Percentiles rank a stretch among this genome's conserved stretches.
Conservation (phyloP, 2,888 invertebrate genomes). For the Apodemia hepburni region DNA sequence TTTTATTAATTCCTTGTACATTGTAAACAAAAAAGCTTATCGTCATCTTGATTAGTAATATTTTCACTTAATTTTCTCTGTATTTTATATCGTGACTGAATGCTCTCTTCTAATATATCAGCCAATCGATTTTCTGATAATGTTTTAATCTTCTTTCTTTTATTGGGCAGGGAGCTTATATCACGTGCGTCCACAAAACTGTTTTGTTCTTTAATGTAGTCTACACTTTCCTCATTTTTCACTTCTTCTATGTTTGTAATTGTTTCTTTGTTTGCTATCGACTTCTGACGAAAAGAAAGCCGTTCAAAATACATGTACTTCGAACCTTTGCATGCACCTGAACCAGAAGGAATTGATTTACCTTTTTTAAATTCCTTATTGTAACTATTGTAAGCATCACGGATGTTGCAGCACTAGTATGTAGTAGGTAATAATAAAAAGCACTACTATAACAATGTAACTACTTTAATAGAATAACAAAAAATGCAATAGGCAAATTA, state of each 20-base stretch:
- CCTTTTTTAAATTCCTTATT: conserved; percentile 34
- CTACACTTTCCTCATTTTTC: conserved; percentile 34
- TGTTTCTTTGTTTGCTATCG: neutral
- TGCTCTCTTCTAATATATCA: conserved; percentile 37
- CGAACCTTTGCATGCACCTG: conserved; percentile 33
- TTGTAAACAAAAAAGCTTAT: conserved; percentile 40
- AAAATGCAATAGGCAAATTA: too few species aligned
- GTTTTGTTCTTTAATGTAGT: conserved; percentile 27
- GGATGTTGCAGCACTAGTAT: conserved; percentile 27
- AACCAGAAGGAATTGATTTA: conserved; percentile 35
- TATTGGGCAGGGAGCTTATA: neutral
- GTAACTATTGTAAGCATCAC: conserved; percentile 35
- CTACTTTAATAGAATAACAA: too few species aligned
- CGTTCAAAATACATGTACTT: conserved; percentile 38
- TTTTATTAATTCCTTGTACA: conserved; percentile 35
- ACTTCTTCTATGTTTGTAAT: neutral
- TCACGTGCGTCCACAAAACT: neutral
- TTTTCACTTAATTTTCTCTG: conserved; percentile 34
- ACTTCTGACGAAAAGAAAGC: conserved; percentile 37
- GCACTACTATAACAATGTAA: too few species aligned
- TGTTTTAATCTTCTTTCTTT: neutral
- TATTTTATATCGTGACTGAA: conserved; percentile 27
- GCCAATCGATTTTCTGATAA: conserved; percentile 34
- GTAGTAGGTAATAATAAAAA: too few species aligned
- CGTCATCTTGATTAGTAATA: conserved; percentile 37